Conservation (phyloP, 2,797 vertebrate genomes). For the Podarcis lilfordi region DNA sequence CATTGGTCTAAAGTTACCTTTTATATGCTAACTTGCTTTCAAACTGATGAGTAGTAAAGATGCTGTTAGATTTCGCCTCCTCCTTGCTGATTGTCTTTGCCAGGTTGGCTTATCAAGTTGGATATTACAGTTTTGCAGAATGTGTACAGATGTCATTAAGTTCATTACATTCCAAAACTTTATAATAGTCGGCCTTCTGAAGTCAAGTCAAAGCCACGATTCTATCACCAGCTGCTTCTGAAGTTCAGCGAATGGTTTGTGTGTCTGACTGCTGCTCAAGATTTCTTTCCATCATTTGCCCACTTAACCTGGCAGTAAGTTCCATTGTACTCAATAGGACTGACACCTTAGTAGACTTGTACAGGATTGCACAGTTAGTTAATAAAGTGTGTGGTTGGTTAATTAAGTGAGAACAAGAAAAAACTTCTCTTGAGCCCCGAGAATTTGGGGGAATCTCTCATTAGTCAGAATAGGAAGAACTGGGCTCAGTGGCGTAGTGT, state of each 20-base stretch:
- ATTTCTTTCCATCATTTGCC: no score
- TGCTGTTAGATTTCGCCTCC: not conserved
- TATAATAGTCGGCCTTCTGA: not conserved
- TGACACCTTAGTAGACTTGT: not conserved
- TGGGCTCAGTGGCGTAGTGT: not conserved
- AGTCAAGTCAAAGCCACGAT: not conserved
- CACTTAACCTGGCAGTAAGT: no score
- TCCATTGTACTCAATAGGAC: no score
- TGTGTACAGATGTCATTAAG: not conserved
- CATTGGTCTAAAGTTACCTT: not conserved
- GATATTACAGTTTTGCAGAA: not conserved
- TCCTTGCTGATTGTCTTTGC: not conserved
- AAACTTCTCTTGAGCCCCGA: not conserved
- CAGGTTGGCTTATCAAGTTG: not conserved
- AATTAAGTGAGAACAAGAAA: not conserved
- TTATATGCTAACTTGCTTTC: not conserved
- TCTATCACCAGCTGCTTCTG: not conserved
- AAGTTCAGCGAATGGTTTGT: no score
- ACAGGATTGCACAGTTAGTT: not conserved
- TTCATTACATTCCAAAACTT: not conserved
- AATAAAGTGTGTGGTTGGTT: not conserved
- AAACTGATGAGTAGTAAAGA: not conserved
- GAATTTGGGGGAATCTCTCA: not conserved
- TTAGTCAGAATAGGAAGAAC: not conserved
- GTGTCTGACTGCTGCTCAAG: no score